phyloP scores from a whole-genome alignment of 2,888 invertebrate genomes.

The Netelia virgata region DNA sequence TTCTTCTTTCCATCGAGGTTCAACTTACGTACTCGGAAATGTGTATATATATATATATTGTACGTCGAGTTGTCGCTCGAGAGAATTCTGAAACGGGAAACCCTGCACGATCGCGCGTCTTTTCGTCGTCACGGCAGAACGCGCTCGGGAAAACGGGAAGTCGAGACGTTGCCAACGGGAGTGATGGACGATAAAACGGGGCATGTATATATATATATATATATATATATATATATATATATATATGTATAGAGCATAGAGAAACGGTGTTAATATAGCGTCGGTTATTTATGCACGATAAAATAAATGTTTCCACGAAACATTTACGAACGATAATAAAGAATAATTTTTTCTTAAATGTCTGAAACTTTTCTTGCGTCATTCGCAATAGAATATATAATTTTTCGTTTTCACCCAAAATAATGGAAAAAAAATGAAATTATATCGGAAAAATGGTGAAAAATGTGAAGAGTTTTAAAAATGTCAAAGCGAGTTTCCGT shows the following conservation, averaged over 20 bases:
- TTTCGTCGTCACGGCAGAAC: slow-evolving; percentile 43
- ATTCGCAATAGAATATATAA: neutral
- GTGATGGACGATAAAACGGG: slow-evolving; percentile 32
- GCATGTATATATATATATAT: neutral
- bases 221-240: neutral
- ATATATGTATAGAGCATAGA: slow-evolving; percentile 3
- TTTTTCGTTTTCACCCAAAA: neutral
- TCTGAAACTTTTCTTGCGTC: neutral
- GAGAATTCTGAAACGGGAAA: slow-evolving; percentile 56
- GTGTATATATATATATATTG: neutral
- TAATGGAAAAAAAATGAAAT: neutral
- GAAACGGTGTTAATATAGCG: neutral
- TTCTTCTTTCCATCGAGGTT: slow-evolving; percentile 59
- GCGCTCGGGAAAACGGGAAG: slow-evolving; percentile 38
- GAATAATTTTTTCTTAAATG: neutral
- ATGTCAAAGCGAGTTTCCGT: neutral
- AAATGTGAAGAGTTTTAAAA: neutral
- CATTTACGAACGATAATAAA: neutral
- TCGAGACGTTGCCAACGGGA: slow-evolving; percentile 46
- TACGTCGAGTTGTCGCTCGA: slow-evolving; percentile 43
- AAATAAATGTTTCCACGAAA: neutral
- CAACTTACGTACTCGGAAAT: slow-evolving; percentile 26
- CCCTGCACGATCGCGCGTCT: slow-evolving; percentile 14
- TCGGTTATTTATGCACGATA: slow-evolving; percentile 7
- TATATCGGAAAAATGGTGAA: neutral